Base-by-base conservation (phyloP, 2,113 vertebrate species). In the Onychostruthus taczanowskii region DNA sequence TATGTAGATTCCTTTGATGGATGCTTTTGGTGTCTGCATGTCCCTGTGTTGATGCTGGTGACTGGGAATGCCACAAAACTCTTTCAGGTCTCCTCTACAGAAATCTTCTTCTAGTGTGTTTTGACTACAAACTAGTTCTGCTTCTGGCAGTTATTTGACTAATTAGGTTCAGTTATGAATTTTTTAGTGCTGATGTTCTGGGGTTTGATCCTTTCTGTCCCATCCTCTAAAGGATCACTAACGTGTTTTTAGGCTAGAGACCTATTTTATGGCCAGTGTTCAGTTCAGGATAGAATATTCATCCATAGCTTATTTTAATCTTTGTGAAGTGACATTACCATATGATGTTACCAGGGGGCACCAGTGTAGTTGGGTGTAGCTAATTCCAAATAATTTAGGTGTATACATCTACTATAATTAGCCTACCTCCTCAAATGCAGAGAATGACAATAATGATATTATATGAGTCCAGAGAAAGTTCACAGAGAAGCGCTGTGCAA, bases 301-400 rank as follows among this genome's bases (percentile, higher is more conserved):
- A 8, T 84, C 19, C 26, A 17, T 9, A 49, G 19, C 19, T 41
- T 79, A 46, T 46, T 76, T 73, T 66, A 77, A 55, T 33, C 14
- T 61, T 7, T 37, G 10, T 49, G 27, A 70, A 79, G 35, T 28
- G 46, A 43, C 11, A 9, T 50, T 49, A 33, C 18, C n/a, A 11
- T 46, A 28, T 46, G 46, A 37, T 4, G 3, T 14, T 62, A 35
- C 15, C 21, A 46, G 14, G 35, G 6, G 6, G 8, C 20, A 58
- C 10, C 0, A 1, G 35, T 41, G 47, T n/a, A 62, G 19, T 4
- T 75, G 23, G 31, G 3, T 46, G 53, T 43, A 52, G 16, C 7
- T 81, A 49, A 55, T 59, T 24, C 18, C 3, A 39, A 10, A 72
- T 68, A 86, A 37, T 64, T 61, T 73, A 50, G 27, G 8, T 73